These are phyloP conservation scores for Empidonax traillii DNA, from an alignment of 2,113 vertebrate genomes.

Conservation along the genomic window DNA sequence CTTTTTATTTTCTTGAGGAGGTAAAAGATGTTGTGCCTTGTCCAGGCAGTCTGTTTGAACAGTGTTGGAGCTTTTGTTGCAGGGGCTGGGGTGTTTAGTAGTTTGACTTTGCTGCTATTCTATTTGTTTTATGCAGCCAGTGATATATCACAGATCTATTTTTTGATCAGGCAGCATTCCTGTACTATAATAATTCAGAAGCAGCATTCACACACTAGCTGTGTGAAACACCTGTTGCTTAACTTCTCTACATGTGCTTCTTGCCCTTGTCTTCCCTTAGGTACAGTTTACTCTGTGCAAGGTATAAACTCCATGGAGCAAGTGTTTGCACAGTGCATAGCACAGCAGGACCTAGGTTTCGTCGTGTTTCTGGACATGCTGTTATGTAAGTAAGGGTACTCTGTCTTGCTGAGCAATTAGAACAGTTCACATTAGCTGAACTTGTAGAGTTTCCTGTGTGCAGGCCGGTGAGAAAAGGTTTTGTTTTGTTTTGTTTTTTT, in stretches of 20 bases:
- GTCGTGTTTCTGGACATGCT: background rate
- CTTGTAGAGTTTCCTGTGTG: background rate
- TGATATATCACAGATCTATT: background rate
- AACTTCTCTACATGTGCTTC: background rate
- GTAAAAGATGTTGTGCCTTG: background rate
- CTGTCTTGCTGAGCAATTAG: background rate
- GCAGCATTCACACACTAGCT: background rate
- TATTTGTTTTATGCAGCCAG: background rate
- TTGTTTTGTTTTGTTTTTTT: slow-evolving; percentile 2
- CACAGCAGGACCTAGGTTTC: background rate
- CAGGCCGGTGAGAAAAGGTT: background rate
- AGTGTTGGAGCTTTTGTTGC: background rate
- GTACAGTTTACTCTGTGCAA: background rate
- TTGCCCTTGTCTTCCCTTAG: background rate
- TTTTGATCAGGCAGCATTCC: background rate
- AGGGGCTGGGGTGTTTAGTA: background rate
- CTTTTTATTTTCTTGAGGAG: background rate
- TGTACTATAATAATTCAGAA: background rate
- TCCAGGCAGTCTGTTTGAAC: background rate
- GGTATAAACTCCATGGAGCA: background rate
- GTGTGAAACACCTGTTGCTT: background rate
- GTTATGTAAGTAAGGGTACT: background rate
- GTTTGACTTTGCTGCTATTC: background rate
- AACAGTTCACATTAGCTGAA: background rate
- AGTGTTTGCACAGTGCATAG: background rate